Conservation (phyloP, 2,113 vertebrate genomes). For the Uropsilus gracilis region DNA sequence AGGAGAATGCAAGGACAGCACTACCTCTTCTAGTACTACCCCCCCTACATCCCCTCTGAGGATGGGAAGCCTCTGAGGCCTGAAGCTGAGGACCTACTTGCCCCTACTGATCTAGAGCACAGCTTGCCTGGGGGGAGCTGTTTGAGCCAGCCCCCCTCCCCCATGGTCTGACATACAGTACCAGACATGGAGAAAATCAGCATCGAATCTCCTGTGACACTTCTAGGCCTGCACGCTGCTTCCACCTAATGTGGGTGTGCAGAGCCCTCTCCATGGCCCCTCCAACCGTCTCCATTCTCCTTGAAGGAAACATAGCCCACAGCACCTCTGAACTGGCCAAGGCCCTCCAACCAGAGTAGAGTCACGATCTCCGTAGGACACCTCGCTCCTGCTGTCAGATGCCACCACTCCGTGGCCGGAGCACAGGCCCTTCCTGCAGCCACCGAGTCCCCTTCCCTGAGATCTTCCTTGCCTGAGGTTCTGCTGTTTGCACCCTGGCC, state of each 20-base stretch:
- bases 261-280: not conserved
- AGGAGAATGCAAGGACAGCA: not conserved
- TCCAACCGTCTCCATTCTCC: rapidly evolving
- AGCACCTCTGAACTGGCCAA: not conserved
- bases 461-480: not conserved
- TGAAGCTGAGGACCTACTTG: no score
- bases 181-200: not conserved
- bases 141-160: not conserved
- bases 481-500: not conserved
- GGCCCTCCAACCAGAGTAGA: not conserved
- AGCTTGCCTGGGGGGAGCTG: not conserved
- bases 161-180: not conserved
- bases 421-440: no score
- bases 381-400: no score
- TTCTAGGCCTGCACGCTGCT: not conserved
- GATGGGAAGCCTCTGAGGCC: not conserved
- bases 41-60: not conserved
- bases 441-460: not conserved
- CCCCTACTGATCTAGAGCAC: no score
- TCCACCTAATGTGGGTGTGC: rapidly evolving
- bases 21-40: rapidly evolving
- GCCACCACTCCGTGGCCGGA: no score
- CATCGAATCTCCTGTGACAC: not conserved
- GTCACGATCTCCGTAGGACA: no score
- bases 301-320: not conserved